Percentiles rank a stretch among this genome's conserved stretches.
Conservation (phyloP, 2,888 invertebrate species). For the Drosophila anomalata region DNA sequence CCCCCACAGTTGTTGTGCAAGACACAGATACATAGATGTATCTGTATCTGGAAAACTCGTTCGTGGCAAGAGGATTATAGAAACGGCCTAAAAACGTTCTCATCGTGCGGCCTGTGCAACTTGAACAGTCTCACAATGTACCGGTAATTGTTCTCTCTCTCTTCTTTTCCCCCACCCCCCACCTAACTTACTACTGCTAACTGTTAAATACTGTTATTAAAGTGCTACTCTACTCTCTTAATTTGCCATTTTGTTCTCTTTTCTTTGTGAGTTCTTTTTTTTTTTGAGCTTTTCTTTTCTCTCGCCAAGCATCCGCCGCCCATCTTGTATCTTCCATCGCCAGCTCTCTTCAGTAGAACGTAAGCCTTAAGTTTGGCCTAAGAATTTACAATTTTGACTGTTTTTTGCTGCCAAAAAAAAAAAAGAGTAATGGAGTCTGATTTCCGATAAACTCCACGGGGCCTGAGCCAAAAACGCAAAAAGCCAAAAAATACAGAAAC, state of each 20-base stretch:
- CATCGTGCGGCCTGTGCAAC: slow-evolving; percentile 78
- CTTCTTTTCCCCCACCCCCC: neutral
- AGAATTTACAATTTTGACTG: slow-evolving; percentile 44
- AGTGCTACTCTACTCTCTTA: too few relatives aligned
- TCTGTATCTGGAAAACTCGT: slow-evolving; percentile 39
- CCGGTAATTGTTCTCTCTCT: slow-evolving; percentile 67
- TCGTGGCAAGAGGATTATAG: slow-evolving; percentile 55
- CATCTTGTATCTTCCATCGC: slow-evolving; percentile 10
- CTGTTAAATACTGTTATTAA: slow-evolving; percentile 10
- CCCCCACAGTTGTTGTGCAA: neutral
- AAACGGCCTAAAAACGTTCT: slow-evolving; percentile 76
- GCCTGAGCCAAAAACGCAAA: neutral
- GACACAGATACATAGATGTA: slow-evolving; percentile 18
- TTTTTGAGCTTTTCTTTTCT: slow-evolving; percentile 16
- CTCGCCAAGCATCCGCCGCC: slow-evolving; percentile 34
- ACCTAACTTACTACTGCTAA: slow-evolving; percentile 24
- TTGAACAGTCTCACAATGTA: slow-evolving; percentile 76
- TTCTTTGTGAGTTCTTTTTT: neutral
- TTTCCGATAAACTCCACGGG: slow-evolving; percentile 10
- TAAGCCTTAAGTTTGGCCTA: slow-evolving; percentile 47
- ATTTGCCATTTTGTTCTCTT: neutral
- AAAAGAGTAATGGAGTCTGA: slow-evolving; percentile 1
- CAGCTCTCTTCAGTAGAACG: slow-evolving; percentile 30
- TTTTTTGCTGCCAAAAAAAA: slow-evolving; percentile 53
- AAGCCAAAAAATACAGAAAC: too few relatives aligned